Evolutionary conservation across 2,888 invertebrate genomes (phyloP), one percentile per base, ranked within the genome.

Genomic region (Leptinotarsa peninsularis): DNA sequence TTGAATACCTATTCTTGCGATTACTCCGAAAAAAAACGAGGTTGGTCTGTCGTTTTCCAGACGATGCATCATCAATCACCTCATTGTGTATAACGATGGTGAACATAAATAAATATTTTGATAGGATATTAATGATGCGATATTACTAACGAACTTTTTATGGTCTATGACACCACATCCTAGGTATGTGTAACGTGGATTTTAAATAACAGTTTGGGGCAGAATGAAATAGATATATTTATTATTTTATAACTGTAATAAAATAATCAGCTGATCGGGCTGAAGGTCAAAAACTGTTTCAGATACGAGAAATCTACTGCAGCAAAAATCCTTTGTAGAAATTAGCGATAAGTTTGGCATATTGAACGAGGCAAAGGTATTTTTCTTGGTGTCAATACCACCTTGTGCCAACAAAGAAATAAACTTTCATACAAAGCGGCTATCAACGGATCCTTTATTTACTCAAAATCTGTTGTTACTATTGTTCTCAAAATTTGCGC

Each of bases 61-160:
- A 23, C 21, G 23, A 15, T 15, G 21, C 58, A 58, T 23, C 58
- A 21, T 58, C 13, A 15, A 13, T 15, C 21, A 58, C 58, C 58
- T 23, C 58, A 58, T 14, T 17, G 58, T 58, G 23, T 58, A 58
- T 58, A 58, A 21, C 14, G 23, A 23, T 23, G 4, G 58, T 15
- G 23, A 13, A 23, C 21, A 58, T 58, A 23, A 58, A 58, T 58
- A 58, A 58, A 58, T 58, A 58, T 58, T 58, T 58, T 58, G 58
- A 58, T 58, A 23, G 14, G 58, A 23, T 23, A 58, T 58, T 23
- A 23, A 23, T 21, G 58, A 15, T 23, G 4, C 21, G 58, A 23
- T 21, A 58, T 58, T 21, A 58, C 15, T 58, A 58, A 58, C 21
- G 23, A 23, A 21, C 14, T 58, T 58, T 58, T 23, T 10, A 58